A percentile compares a stretch with the other conserved stretches of the same genome.
Conservation (phyloP, 1,140 invertebrate species). For the Theocolax elegans region DNA sequence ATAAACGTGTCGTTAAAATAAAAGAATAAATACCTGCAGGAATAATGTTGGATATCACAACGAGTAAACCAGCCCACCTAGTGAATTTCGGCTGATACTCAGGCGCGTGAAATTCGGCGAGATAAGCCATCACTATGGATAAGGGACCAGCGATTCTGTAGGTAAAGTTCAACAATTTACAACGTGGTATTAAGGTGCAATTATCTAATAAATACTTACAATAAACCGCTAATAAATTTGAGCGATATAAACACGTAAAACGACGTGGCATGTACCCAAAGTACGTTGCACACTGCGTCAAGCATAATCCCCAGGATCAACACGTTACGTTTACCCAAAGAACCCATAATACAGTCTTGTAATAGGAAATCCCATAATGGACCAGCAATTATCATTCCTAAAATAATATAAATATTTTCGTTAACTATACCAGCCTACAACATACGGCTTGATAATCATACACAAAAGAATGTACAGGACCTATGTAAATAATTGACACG, state of each 20-base stretch:
- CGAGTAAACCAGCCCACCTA: slow-evolving; percentile 55
- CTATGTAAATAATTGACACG: slow-evolving; percentile 57
- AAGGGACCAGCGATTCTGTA: slow-evolving; percentile 60
- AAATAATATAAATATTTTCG: slow-evolving; percentile 23
- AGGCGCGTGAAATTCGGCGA: slow-evolving; percentile 61
- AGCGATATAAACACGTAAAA: slow-evolving; percentile 69
- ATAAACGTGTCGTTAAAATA: slow-evolving; percentile 21
- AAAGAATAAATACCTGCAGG: slow-evolving; percentile 57
- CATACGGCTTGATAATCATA: too few relatives aligned
- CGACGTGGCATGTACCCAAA: slow-evolving; percentile 65
- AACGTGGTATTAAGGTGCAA: too few relatives aligned
- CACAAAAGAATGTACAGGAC: slow-evolving; percentile 40
- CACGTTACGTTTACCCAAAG: slow-evolving; percentile 63
- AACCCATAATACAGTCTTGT: slow-evolving; percentile 63
- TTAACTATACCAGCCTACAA: background rate
- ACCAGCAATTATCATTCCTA: slow-evolving; percentile 71
- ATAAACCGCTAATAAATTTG: slow-evolving; percentile 70
- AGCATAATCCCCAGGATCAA: slow-evolving; percentile 68
- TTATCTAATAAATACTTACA: slow-evolving; percentile 63
- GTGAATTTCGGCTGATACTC: slow-evolving; percentile 53
- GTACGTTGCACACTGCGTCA: slow-evolving; percentile 68
- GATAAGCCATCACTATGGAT: slow-evolving; percentile 56
- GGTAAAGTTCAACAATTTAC: too few relatives aligned
- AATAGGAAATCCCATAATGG: slow-evolving; percentile 69
- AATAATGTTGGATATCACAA: slow-evolving; percentile 55